These are phyloP conservation scores for Calonectris borealis DNA, from an alignment of 2,113 vertebrate genomes.

Conservation along the genomic window DNA sequence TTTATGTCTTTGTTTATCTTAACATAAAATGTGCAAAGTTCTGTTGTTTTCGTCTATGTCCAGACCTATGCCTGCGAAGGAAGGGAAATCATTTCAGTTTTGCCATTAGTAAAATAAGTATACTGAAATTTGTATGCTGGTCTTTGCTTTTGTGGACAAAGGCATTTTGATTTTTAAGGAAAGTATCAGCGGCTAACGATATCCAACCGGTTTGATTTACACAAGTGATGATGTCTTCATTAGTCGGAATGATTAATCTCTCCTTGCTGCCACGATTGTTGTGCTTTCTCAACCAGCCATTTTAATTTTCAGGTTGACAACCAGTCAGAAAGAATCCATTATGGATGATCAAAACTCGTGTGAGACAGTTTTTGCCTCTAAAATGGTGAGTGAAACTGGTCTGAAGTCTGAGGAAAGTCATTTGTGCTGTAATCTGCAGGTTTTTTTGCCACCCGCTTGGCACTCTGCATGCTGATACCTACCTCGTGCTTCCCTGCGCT, in stretches of 20 bases:
- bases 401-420: neutral
- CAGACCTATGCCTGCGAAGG: neutral
- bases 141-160: neutral
- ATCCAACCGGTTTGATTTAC: slow-evolving; percentile 34
- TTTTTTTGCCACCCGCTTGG: neutral
- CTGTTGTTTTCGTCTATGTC: neutral
- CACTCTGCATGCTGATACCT: neutral
- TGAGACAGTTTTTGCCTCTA: slow-evolving; percentile 1
- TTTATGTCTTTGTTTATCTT: slow-evolving; percentile 34
- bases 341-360: slow-evolving; percentile 52
- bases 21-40: neutral
- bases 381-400: slow-evolving; percentile 27
- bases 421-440: neutral
- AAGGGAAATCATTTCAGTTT: neutral
- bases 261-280: slow-evolving; percentile 19
- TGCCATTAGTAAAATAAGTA: neutral
- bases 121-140: neutral
- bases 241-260: slow-evolving; percentile 61
- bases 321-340: slow-evolving; percentile 63
- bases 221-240: slow-evolving; percentile 45
- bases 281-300: slow-evolving; percentile 48
- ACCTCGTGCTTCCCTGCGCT: neutral
- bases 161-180: slow-evolving; percentile 50
- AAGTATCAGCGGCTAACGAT: slow-evolving; percentile 30
- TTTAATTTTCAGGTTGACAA: slow-evolving; percentile 75